A percentile compares a stretch with the other conserved stretches of the same genome.
Evolutionary conservation across 1,140 invertebrate genomes (phyloP).

Genomic region (Diuraphis noxia): DNA sequence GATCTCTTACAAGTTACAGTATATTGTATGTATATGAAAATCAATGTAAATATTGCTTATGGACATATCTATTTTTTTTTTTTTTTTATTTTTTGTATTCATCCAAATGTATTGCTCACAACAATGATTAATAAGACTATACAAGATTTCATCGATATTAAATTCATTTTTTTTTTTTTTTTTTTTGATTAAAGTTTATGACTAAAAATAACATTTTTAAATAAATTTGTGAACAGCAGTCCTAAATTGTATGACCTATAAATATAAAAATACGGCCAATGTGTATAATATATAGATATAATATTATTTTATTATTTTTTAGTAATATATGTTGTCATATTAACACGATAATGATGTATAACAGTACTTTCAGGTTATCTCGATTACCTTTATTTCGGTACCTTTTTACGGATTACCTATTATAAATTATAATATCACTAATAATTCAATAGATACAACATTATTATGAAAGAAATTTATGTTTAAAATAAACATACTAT

Average conservation of each 20-base stretch:
- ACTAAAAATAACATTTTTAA: neutral
- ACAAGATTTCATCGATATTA: too few species aligned
- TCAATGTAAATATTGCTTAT: neutral
- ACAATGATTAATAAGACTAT: too few species aligned
- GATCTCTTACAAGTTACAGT: neutral
- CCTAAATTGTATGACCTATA: neutral
- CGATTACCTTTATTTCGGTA: neutral
- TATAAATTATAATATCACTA: neutral
- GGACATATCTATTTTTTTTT: too few species aligned
- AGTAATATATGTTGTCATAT: neutral
- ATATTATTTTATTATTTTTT: neutral
- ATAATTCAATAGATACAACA: neutral
- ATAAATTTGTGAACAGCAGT: neutral
- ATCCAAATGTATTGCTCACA: too few species aligned
- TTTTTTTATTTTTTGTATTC: too few species aligned
- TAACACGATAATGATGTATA: neutral
- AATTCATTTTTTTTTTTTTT: too few species aligned
- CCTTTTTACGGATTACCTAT: neutral
- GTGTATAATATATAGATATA: neutral
- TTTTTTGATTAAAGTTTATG: neutral
- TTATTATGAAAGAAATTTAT: neutral
- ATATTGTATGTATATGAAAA: neutral
- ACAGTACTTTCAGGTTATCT: neutral
- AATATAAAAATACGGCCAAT: neutral
- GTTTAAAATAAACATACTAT: neutral